These are phyloP conservation scores for Vulpes lagopus DNA, from an alignment of 2,113 vertebrate species.

Conservation along the genomic window DNA sequence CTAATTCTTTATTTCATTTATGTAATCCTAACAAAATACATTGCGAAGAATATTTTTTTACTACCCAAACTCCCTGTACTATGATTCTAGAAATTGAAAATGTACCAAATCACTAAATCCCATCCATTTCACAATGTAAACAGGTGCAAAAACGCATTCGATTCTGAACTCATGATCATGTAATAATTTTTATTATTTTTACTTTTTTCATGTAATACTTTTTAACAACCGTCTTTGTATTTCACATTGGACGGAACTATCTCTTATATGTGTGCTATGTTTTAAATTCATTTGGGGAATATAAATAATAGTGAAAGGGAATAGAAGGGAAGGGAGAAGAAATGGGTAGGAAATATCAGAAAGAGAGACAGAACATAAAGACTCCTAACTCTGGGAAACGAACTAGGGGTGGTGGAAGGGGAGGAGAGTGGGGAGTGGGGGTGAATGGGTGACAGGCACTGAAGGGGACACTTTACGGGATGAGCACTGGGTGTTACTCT, in stretches of 20 bases:
- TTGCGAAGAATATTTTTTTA: not conserved
- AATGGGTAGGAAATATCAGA: too few species aligned
- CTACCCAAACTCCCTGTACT: not conserved
- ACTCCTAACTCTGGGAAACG: too few species aligned
- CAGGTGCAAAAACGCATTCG: not conserved
- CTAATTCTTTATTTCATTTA: not conserved
- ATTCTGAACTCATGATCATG: not conserved
- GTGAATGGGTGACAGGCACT: too few species aligned
- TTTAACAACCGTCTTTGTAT: not conserved
- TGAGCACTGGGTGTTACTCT: too few species aligned
- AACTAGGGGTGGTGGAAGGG: too few species aligned
- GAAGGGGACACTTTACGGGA: too few species aligned
- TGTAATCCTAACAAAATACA: not conserved
- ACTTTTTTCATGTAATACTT: not conserved
- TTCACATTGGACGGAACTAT: not conserved
- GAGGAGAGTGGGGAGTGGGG: rapidly evolving
- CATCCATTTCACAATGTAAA: not conserved
- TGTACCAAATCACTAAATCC: not conserved
- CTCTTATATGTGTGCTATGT: not conserved
- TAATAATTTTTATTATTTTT: not conserved
- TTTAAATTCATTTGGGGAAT: not conserved
- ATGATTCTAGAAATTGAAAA: not conserved
- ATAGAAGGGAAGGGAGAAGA: too few species aligned
- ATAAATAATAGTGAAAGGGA: too few species aligned
- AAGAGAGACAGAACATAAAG: too few species aligned